Evolutionary conservation across 1,140 invertebrate genomes (phyloP).

Genomic region (Calosoma granatense): DNA sequence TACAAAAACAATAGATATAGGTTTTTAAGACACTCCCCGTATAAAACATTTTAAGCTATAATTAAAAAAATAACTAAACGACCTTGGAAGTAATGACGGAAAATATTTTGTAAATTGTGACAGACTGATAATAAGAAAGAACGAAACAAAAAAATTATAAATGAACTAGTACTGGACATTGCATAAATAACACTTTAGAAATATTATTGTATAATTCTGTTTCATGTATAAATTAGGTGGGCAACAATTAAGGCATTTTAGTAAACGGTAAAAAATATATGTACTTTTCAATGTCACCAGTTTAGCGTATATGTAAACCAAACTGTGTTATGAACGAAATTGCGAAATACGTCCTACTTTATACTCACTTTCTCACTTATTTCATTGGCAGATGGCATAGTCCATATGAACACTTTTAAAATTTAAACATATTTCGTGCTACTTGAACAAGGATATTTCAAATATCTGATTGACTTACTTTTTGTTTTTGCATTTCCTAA

Average conservation of each 20-base stretch:
- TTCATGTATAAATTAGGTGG: not conserved
- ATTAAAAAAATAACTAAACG: not conserved
- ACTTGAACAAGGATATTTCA: not conserved
- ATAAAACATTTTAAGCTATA: too few relatives aligned
- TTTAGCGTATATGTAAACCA: constrained; percentile 8
- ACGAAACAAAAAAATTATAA: not conserved
- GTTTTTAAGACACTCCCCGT: too few relatives aligned
- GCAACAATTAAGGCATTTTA: not conserved
- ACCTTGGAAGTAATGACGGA: not conserved
- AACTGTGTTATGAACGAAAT: constrained; percentile 1
- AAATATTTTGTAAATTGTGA: not conserved
- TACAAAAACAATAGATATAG: too few relatives aligned
- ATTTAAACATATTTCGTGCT: constrained; percentile 6
- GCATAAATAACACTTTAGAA: not conserved
- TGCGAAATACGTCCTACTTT: constrained; percentile 7
- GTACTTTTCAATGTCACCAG: constrained; percentile 6
- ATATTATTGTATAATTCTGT: not conserved
- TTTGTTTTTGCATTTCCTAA: constrained; percentile 10
- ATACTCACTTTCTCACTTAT: constrained; percentile 4
- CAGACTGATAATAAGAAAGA: not conserved
- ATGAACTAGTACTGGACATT: too few relatives aligned
- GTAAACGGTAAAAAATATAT: not conserved
- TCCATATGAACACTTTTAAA: not conserved
- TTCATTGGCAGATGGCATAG: not conserved
- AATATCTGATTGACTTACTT: too few relatives aligned